A percentile compares a stretch with the other conserved stretches of the same genome.
These are phyloP conservation scores for Hippocampus guttulatus DNA, from an alignment of 2,113 vertebrate species.

Conservation along the genomic window DNA sequence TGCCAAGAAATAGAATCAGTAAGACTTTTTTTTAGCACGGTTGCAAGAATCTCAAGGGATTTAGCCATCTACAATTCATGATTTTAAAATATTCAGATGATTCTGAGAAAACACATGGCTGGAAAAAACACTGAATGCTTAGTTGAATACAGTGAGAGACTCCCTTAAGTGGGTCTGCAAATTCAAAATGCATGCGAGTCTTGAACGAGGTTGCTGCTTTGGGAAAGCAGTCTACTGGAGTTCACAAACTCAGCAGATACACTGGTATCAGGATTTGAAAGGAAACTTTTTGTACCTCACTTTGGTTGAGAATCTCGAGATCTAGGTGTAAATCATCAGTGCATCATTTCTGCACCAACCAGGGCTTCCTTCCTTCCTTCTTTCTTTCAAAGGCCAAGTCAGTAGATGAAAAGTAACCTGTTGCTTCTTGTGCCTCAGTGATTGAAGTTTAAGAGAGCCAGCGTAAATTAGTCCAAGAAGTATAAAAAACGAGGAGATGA, in stretches of 20 bases:
- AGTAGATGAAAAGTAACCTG: slow-evolving; percentile 26
- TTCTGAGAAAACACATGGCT: background rate
- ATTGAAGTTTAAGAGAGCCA: slow-evolving; percentile 20
- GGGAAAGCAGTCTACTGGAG: background rate
- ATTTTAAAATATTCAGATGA: background rate
- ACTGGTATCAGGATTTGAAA: background rate
- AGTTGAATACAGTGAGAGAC: background rate
- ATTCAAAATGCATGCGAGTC: background rate
- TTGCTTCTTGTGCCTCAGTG: slow-evolving; percentile 26
- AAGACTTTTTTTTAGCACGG: background rate
- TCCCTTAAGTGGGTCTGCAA: background rate
- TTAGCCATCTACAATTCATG: background rate
- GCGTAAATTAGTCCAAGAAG: slow-evolving; percentile 21
- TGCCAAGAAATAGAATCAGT: background rate
- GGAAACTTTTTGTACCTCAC: background rate
- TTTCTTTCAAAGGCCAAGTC: background rate
- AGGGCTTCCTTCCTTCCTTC: background rate
- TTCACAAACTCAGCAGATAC: background rate
- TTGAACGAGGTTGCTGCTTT: background rate
- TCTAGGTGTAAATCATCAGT: background rate
- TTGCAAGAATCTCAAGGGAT: background rate
- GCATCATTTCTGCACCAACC: no score
- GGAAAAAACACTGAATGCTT: background rate
- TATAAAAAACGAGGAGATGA: slow-evolving; percentile 10
- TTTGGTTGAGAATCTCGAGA: background rate